Base-by-base conservation (phyloP, 1,140 invertebrate genomes). In the Dolichoris vasculosae region DNA sequence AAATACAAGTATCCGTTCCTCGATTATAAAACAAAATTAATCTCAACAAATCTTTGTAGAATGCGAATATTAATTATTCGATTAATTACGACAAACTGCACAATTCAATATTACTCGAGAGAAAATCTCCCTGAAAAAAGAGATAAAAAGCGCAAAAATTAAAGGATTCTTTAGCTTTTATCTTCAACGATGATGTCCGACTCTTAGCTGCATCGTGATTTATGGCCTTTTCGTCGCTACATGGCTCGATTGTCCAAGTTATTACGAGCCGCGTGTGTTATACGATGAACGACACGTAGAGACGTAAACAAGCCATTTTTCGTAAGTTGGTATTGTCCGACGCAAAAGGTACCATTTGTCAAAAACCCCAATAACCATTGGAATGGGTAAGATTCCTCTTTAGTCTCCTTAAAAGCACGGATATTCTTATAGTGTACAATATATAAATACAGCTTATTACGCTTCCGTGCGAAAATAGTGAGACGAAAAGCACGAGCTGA, bases 221-320 rank as follows among this genome's bases (percentile, higher is more conserved):
- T 71, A 85, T 64, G 77, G 35, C 2, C 17, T 38, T 23, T 46
- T 79, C 46, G 55, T 83, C 82, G 26, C 55, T 7, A 4, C 48
- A 7, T 23, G 51, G 4, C 77, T 51, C 32, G 26, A 13, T 7
- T 20, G 23, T 67, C 30, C 83, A 51, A 80, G 83, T 80, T 85
- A 80, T 48, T n/a, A n/a, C n/a, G 77, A 81, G 63, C 46, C 48
- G 30, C 69, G 20, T 48, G 20, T 13, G n/a, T 8, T 11, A 59
- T 40, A 79, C 63, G 0, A 38, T 43, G 59, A 48, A 79, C 43
- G 48, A 73, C 55, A 43, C 76, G 38, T 30, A 55, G 30, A 64
- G 30, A 51, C 76, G 83, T 71, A 71, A 84, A 84, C 76, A 79
- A 79, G 83, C 76, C 76, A 84, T 80, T 84, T 80, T 84, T 84